phyloP scores from a whole-genome alignment of 2,888 invertebrate genomes.

The Limnephilus rhombicus region DNA sequence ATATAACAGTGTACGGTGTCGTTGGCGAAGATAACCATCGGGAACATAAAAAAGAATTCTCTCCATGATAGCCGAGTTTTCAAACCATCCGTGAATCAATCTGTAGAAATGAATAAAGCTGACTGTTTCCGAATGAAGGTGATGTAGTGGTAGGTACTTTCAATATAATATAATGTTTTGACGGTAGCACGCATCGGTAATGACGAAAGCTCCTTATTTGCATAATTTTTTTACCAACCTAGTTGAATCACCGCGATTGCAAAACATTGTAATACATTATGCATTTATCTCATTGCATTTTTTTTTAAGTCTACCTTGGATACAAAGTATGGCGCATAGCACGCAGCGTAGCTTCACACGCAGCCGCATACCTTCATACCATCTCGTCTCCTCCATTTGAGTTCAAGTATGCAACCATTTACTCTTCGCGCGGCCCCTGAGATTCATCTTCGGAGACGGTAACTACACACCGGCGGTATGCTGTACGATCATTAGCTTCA shows the following conservation, averaged over 20 bases:
- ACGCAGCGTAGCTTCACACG: not conserved
- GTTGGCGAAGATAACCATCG: no score
- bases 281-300: not conserved
- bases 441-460: slow-evolving; percentile 27
- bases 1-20: no score
- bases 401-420: slow-evolving; percentile 33
- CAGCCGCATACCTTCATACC: slow-evolving; percentile 1
- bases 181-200: no score
- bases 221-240: no score
- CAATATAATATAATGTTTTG: no score
- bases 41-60: no score
- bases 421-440: not conserved
- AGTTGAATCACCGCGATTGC: not conserved
- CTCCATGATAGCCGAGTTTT: no score
- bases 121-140: no score
- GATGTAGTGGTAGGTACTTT: no score
- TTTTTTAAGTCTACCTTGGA: not conserved
- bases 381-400: slow-evolving; percentile 11
- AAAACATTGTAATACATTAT: not conserved
- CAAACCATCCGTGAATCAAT: no score
- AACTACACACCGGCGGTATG: slow-evolving; percentile 25
- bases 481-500: slow-evolving; percentile 18
- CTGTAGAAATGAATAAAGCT: no score
- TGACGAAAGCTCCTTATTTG: no score
- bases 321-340: not conserved